Base-by-base conservation (phyloP, 2,113 vertebrate genomes). In the Aegithalos caudatus region DNA sequence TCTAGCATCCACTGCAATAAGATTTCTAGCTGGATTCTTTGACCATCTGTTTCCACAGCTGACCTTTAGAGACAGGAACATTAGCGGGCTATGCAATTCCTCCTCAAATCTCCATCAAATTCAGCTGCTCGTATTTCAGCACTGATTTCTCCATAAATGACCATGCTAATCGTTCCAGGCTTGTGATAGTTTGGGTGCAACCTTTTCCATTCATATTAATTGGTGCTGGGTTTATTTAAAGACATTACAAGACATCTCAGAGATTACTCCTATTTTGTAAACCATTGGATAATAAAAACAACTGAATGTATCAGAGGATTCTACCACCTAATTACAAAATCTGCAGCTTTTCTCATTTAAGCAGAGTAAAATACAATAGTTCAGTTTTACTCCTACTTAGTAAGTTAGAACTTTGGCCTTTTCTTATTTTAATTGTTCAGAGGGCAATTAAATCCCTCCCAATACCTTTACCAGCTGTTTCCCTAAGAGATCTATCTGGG, bases 381-480 rank as follows among this genome's bases (percentile, higher is more conserved):
- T 86, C 54, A 71, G 73, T 74, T 96, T 92, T 64, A 82, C 20
- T 92, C 45, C 69, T 69, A 81, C 86, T 86, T 62, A 74, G 53
- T 42, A 95, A 89, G 61, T 81, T 74, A 81, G 85, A 96, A 50
- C 60, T 44, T 66, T 45, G 40, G 53, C 47, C 53, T 90, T 91
- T 87, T 95, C 86, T 86, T 47, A 53, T 93, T 95, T 94, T 91
- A 94, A 92, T 94, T 88, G 64, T 61, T 93, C 88, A 91, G 74
- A 86, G 48, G 70, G 84, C 84, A 95, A 64, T 95, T 86, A 81
- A 97, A 79, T 91, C 38, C 57, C 35, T 94, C 78, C 74, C 88
- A 86, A 44, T 54, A 83, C 77, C 74, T 94, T 76, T 69, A 71
- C 53, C 82, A 95, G 64, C 72, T 88, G 80, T 90, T 96, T 94